Conservation (phyloP, 2,797 vertebrate species). For the Enteromius thamalakanensis region DNA sequence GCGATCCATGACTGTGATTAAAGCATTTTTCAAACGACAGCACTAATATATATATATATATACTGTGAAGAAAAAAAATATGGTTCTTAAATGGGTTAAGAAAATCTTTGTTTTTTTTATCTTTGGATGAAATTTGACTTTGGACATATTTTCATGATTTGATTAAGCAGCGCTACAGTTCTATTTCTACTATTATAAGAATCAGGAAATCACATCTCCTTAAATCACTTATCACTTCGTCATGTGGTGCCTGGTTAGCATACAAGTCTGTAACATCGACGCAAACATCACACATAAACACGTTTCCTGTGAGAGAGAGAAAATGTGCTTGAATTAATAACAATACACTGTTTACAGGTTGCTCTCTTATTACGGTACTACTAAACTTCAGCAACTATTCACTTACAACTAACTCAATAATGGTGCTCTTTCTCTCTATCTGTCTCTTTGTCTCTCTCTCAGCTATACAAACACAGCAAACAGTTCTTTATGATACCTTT, state of each 20-base stretch:
- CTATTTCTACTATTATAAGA: not conserved
- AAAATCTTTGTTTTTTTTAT: not conserved
- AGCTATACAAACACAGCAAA: conserved; percentile 57
- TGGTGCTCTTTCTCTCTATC: conserved; percentile 53
- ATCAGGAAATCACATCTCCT: not conserved
- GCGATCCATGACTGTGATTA: no score
- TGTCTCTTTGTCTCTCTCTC: conserved; percentile 26
- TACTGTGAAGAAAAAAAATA: not conserved
- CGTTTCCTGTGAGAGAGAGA: conserved; percentile 52
- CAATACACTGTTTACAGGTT: conserved; percentile 62
- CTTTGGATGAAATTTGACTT: not conserved
- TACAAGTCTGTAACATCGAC: conserved; percentile 29
- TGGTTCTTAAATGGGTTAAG: not conserved
- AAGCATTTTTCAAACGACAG: no score
- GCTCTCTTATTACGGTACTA: conserved; percentile 49
- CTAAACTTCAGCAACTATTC: conserved; percentile 49
- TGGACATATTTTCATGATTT: not conserved
- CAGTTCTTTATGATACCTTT: conserved; percentile 56
- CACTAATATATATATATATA: not conserved
- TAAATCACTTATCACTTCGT: not conserved
- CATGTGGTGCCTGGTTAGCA: conserved; percentile 7
- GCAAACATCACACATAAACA: conserved; percentile 56
- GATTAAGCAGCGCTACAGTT: not conserved
- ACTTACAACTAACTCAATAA: conserved; percentile 42
- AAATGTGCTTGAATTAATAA: conserved; percentile 50